phyloP scores from a whole-genome alignment of 2,113 vertebrate species.

The Ursus arctos region DNA sequence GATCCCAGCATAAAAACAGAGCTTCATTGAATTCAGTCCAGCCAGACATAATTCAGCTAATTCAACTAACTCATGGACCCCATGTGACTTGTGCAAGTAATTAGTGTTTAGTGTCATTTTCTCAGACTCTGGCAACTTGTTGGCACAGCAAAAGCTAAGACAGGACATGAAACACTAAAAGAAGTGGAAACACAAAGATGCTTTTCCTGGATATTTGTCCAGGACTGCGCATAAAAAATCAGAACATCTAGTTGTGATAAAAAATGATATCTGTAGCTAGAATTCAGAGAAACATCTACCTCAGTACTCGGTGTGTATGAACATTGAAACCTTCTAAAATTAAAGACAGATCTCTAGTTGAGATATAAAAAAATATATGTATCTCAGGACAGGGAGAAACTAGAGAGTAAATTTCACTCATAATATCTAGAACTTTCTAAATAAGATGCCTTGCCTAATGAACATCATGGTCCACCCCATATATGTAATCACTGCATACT shows the following conservation, averaged over 20 bases:
- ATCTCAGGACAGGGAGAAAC: neutral
- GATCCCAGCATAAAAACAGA: neutral
- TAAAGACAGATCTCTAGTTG: neutral
- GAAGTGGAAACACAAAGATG: neutral
- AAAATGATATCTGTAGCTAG: neutral
- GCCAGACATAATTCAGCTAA: neutral
- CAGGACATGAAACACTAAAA: neutral
- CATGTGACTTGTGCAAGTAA: neutral
- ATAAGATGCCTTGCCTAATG: neutral
- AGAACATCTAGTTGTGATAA: neutral
- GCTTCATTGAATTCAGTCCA: neutral
- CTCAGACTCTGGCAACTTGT: neutral
- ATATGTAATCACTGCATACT: neutral
- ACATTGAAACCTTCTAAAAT: neutral
- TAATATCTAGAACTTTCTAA: neutral
- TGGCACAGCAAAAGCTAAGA: neutral
- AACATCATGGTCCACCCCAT: neutral
- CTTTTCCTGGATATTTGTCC: neutral
- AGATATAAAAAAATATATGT: neutral
- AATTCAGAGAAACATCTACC: neutral
- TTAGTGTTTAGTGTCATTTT: neutral
- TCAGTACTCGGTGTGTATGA: neutral
- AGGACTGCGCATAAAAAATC: neutral
- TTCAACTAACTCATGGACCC: neutral
- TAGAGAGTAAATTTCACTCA: neutral